Conservation (phyloP, 2,888 invertebrate species). For the Synanthedon andrenaeformis region DNA sequence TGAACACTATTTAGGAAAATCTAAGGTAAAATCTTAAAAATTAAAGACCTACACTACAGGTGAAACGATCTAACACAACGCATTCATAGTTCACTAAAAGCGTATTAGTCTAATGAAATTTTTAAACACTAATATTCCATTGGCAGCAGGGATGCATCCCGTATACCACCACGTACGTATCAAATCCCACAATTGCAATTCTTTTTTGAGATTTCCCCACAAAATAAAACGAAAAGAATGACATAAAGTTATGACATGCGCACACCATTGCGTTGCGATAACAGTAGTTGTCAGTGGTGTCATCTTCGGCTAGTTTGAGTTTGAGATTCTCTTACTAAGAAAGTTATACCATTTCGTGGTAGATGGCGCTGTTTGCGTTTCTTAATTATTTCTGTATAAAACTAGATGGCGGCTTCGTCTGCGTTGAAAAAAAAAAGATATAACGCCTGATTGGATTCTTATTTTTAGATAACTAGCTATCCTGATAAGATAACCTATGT, state of each 20-base stretch:
- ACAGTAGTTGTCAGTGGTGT: conserved; percentile 15
- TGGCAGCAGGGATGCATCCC: conserved; percentile 33
- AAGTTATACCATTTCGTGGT: conserved; percentile 12
- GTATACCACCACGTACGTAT: conserved; percentile 35
- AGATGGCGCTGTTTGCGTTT: conserved; percentile 17
- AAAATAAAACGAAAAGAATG: conserved; percentile 60
- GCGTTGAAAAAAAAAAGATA: too few species aligned
- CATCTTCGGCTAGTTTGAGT: conserved; percentile 22
- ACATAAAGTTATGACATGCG: conserved; percentile 67
- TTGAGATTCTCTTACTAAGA: background rate
- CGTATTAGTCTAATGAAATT: conserved; percentile 21
- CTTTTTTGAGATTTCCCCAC: conserved; percentile 44
- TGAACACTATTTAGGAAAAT: conserved; percentile 28
- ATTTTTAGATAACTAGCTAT: too few species aligned
- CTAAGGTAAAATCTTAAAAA: conserved; percentile 28
- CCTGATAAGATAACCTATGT: too few species aligned
- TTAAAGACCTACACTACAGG: conserved; percentile 4
- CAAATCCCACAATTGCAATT: conserved; percentile 44
- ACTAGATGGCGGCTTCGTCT: too few species aligned
- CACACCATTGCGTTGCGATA: conserved; percentile 31
- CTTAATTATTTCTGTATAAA: too few species aligned
- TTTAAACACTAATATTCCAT: conserved; percentile 31
- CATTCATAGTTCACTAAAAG: conserved; percentile 23
- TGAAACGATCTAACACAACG: conserved; percentile 21
- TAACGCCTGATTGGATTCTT: too few species aligned